Base-by-base conservation (phyloP, 2,113 vertebrate species). In the Cyanistes caeruleus region DNA sequence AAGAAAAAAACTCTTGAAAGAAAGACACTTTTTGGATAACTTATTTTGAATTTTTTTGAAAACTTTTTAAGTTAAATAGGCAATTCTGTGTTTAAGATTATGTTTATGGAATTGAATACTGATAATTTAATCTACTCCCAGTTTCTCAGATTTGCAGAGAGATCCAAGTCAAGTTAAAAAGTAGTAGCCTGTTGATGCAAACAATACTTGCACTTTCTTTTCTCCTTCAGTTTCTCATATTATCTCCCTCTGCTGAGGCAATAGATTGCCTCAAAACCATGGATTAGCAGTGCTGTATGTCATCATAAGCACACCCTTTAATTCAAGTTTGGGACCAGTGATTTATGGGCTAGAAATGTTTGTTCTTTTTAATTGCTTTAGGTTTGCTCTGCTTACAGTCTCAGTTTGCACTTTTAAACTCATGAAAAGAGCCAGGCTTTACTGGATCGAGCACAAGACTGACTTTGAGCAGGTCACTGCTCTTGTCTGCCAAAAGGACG, bases 401-500 rank as follows among this genome's bases (percentile, higher is more conserved):
- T 72, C 70, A 79, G 72, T 63, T 69, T 93, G 27, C 74, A 64
- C 67, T 72, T 90, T 90, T 35, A 78, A 88, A 65, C 33, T 77
- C 33, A 33, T 16, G 33, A 37, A 46, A 52, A 81, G 69, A 64
- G 22, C n/a, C 77, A 82, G 58, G 33, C 23, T 48, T 83, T 86
- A 52, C 31, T 30, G 58, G 33, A 44, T 6, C 39, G 68, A 91
- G 74, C 19, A 73, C 46, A 64, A 53, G 68, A 15, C 51, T 92
- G 77, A 87, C 63, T 86, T 65, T 33, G 82, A 81, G 72, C 72
- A 73, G 83, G 37, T 90, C 68, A 53, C 70, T 75, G 48, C 75
- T 75, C 80, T 55, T 65, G 51, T 86, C 69, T 96, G 88, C 83
- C 90, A 92, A 92, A 92, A 78, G 41, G 56, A 56, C 56, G 31